Conservation (phyloP, 2,797 vertebrate genomes). For the Mustela erminea region DNA sequence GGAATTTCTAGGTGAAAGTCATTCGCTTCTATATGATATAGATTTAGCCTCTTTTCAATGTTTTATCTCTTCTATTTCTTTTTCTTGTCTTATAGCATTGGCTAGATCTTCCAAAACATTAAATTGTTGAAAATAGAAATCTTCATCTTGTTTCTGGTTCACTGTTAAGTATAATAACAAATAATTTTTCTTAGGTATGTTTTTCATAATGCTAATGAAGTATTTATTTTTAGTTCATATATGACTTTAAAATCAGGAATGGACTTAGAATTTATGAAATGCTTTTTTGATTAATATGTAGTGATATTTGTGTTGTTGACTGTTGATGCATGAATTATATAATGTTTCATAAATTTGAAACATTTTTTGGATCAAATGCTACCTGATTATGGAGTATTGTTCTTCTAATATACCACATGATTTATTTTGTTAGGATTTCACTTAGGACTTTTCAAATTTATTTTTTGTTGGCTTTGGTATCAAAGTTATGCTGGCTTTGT, state of each 20-base stretch:
- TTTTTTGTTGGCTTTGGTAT: constrained; percentile 20
- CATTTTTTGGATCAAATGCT: constrained; percentile 60
- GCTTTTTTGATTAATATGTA: constrained; percentile 3
- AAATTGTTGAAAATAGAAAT: constrained; percentile 30
- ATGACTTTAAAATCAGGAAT: constrained; percentile 38
- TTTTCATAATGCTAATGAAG: constrained; percentile 44
- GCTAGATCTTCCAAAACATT: constrained; percentile 63
- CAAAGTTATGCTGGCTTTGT: constrained; percentile 60
- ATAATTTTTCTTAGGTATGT: not conserved
- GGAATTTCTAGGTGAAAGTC: constrained; percentile 57
- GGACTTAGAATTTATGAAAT: constrained; percentile 68
- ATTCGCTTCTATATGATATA: not conserved
- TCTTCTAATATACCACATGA: constrained; percentile 48
- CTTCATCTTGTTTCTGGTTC: constrained; percentile 61
- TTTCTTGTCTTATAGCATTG: constrained; percentile 64
- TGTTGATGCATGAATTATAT: constrained; percentile 49
- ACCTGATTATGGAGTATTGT: not conserved
- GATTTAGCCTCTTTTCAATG: not conserved
- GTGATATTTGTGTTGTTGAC: constrained; percentile 20
- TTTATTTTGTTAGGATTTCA: constrained; percentile 43
- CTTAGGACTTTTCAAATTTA: constrained; percentile 19
- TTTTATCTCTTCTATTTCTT: constrained; percentile 49
- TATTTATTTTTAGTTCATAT: constrained; percentile 9
- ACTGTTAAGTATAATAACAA: constrained; percentile 37
- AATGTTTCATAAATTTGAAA: constrained; percentile 68